These are phyloP conservation scores for Phaenicophaeus curvirostris DNA, from an alignment of 2,797 vertebrate species.

Conservation along the genomic window DNA sequence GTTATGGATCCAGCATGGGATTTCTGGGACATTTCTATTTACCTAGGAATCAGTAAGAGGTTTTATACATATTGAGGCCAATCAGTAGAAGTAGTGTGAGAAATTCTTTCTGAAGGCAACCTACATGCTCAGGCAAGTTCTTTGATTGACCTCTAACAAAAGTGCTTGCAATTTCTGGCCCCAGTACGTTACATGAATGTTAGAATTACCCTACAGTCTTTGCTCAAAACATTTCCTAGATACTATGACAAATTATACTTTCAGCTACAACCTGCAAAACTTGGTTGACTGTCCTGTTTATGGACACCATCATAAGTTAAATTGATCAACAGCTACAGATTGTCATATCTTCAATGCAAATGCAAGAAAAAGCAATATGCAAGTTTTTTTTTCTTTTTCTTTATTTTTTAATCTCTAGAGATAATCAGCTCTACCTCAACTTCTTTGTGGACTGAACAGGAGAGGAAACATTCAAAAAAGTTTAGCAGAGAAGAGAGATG, in stretches of 20 bases:
- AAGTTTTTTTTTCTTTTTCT: background rate
- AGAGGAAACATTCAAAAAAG: background rate
- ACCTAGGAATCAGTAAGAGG: background rate
- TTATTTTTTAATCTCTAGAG: background rate
- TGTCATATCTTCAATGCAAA: background rate
- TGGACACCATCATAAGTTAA: background rate
- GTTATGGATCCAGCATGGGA: background rate
- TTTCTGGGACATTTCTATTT: background rate
- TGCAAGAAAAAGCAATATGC: background rate
- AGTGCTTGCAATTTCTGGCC: background rate
- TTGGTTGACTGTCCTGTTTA: background rate
- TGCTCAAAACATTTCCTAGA: background rate
- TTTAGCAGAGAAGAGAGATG: conserved; percentile 20
- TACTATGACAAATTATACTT: background rate
- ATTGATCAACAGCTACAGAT: background rate
- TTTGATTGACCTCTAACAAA: background rate
- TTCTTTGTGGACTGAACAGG: conserved; percentile 28
- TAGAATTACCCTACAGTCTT: background rate
- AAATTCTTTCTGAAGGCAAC: background rate
- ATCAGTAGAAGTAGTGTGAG: background rate
- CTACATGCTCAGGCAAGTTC: background rate
- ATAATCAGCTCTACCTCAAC: conserved; percentile 19
- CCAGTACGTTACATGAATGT: rapidly evolving
- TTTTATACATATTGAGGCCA: background rate
- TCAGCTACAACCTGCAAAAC: background rate